These are phyloP conservation scores for Cavia porcellus DNA, from an alignment of 2,113 vertebrate species.

Conservation along the genomic window DNA sequence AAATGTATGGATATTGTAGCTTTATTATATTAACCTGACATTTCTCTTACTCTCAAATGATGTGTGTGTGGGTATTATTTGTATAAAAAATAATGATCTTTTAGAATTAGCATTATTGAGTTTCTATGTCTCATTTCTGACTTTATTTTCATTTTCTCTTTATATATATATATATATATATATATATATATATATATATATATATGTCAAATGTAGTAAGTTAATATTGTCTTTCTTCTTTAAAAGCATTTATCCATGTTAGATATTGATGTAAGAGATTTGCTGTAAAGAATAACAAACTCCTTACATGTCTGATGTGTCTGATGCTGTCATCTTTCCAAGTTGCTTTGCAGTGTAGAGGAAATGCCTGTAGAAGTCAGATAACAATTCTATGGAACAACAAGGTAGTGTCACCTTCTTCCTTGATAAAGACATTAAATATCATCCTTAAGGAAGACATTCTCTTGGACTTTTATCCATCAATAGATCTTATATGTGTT, in stretches of 20 bases:
- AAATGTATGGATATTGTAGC: background rate
- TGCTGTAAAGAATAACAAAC: background rate
- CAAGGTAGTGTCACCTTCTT: rapidly evolving
- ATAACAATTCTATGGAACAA: too few species aligned
- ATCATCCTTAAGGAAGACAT: background rate
- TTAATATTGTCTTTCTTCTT: background rate
- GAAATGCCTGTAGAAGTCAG: background rate
- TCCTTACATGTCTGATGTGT: too few species aligned
- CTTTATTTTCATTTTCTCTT: background rate
- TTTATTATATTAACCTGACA: background rate
- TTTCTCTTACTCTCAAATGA: background rate
- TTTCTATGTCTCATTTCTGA: background rate
- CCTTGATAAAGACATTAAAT: background rate
- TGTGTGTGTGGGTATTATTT: background rate
- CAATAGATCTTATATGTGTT: background rate
- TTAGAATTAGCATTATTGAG: background rate
- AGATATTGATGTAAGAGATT: background rate
- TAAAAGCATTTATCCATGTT: background rate
- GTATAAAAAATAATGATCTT: background rate
- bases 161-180: too few species aligned
- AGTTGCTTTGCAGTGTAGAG: background rate
- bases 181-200: too few species aligned
- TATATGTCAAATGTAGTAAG: background rate
- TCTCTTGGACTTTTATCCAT: background rate
- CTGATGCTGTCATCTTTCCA: background rate